Conservation (phyloP, 2,888 invertebrate species). For the Hyalella azteca region DNA sequence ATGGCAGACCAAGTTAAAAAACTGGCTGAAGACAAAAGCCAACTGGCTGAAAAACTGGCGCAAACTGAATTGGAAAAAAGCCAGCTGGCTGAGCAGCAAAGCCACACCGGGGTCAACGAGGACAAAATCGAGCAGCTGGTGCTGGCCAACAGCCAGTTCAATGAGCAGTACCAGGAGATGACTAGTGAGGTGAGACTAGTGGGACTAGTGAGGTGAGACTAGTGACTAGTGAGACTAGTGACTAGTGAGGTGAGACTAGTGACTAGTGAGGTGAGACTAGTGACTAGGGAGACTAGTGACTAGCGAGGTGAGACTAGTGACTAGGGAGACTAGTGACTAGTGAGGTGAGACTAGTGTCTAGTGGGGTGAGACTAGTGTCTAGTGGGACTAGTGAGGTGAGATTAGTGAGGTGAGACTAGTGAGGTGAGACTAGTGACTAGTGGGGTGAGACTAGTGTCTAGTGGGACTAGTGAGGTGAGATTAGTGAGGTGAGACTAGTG, state of each 20-base stretch:
- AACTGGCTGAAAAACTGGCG: background rate
- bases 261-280: background rate
- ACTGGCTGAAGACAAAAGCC: constrained; percentile 32
- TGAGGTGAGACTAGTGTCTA: too few relatives aligned
- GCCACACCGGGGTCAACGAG: constrained; percentile 40
- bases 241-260: too few relatives aligned
- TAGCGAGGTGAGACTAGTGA: background rate
- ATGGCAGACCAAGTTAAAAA: background rate
- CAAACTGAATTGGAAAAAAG: background rate
- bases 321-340: too few relatives aligned
- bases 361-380: too few relatives aligned
- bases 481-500: too few relatives aligned
- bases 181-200: constrained; percentile 46
- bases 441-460: too few relatives aligned
- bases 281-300: background rate
- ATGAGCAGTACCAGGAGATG: constrained; percentile 54
- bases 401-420: too few relatives aligned
- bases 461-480: too few relatives aligned
- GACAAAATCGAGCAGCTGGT: constrained; percentile 55
- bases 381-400: too few relatives aligned
- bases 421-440: too few relatives aligned
- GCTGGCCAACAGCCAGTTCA: constrained; percentile 54
- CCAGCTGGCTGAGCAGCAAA: background rate
- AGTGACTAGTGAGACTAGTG: too few relatives aligned
- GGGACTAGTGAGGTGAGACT: background rate